Base-by-base conservation (phyloP, 2,113 vertebrate genomes). In the Odobenus rosmarus region DNA sequence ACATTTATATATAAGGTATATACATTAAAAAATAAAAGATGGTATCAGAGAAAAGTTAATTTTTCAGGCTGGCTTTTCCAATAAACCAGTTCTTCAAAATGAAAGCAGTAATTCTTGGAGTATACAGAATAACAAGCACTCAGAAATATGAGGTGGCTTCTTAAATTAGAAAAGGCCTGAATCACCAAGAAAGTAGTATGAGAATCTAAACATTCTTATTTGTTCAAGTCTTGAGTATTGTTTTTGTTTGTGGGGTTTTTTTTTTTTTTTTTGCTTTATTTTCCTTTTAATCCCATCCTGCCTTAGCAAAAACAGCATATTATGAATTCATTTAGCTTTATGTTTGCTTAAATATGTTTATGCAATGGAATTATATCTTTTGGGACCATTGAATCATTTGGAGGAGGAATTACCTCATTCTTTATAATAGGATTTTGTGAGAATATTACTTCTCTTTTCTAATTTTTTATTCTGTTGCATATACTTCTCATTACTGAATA, bases 271-370 rank as follows among this genome's bases (percentile, higher is more conserved):
- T 9, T n/a, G 92, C 26, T 88, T 83, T 86, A 19, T 93, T 93
- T 16, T 33, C 67, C 96, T 23, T 97, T 97, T 97, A 83, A 83
- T 90, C 91, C 2, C 14, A 86, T 59, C 61, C 90, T 95, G 72
- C 39, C 93, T 39, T 90, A 97, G 91, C 57, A 71, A 64, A 97
- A 90, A 91, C 55, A 95, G 31, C 36, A 36, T 94, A 96, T 96
- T 97, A 90, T 74, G 95, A 96, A 55, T 97, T 98, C 90, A 93
- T 98, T 98, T 98, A 96, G 76, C 97, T 98, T 97, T 97, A 94
- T 61, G 28, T 96, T 95, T 97, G 61, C 95, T 98, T 98, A 97
- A 98, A 97, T 98, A 57, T 97, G 79, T 97, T 98, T 92, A 46
- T 98, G 5, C 96, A 98, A 93, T 97, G 91, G 86, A 39, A 89